Base-by-base conservation (phyloP, 2,113 vertebrate genomes). In the Phasianus colchicus region DNA sequence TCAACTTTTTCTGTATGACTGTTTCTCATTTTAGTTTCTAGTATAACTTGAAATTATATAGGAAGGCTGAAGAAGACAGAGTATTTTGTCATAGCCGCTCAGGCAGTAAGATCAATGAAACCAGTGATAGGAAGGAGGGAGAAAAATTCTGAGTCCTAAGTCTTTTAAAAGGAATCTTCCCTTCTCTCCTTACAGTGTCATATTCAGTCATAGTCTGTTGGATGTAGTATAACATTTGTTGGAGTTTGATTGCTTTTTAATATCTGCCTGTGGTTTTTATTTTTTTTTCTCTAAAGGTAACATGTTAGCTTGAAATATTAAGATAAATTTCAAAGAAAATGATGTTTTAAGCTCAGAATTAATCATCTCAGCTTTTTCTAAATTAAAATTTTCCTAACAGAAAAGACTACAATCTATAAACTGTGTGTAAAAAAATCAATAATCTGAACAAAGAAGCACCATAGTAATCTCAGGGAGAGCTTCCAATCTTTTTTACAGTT, bases 401-500 rank as follows among this genome's bases (percentile, higher is more conserved):
- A 54, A 34, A 83, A 92, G 42, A 21, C 52, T 48, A 21, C 14
- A 21, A 21, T 43, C 34, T 67, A 54, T n/a, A 95, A 93, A 57
- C 34, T 47, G 14, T n/a, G 19, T 70, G 25, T 72, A 75, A 90
- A 75, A 90, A 95, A 92, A 32, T 50, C 64, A 83, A 27, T 83
- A 69, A 91, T 66, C 38, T 61, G 90, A 72, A 55, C 90, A 72
- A 92, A 96, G 71, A 95, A 50, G 88, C 58, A 83, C 47, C 76
- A 42, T 27, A 75, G 63, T 88, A 90, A 69, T 93, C 69, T 87
- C 92, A 87, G 57, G 65, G 65, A 87, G 82, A 61, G n/a, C 67
- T 94, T 95, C 64, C 19, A 42, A 54, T 88, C 77, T 85, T 77
- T 88, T 96, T 88, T 90, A 52, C 86, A 64, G 77, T 82, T 84